Percentiles rank a stretch among this genome's conserved stretches.
Conservation (phyloP, 2,797 vertebrate genomes). For the Sarcoramphus papa region DNA sequence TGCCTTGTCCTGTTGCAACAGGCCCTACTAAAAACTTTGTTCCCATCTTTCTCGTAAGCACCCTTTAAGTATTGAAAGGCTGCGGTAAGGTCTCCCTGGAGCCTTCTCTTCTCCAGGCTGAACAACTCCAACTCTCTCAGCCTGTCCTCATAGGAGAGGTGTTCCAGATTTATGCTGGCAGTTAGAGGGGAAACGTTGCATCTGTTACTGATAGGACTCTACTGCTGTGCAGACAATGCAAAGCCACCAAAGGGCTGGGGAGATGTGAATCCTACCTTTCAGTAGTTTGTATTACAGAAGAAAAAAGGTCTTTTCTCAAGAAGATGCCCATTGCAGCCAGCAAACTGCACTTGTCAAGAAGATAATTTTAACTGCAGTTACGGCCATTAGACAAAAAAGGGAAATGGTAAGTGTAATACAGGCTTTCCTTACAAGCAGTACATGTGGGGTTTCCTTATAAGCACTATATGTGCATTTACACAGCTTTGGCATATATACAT, state of each 20-base stretch:
- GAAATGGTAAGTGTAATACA: rapidly evolving
- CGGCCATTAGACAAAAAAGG: not conserved
- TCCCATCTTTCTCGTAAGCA: not conserved
- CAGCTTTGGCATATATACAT: not conserved
- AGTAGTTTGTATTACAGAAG: not conserved
- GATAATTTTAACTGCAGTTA: not conserved
- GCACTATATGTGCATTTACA: not conserved
- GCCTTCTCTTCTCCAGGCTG: not conserved
- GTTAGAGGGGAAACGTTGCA: not conserved
- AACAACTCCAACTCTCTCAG: not conserved
- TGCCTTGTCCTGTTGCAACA: not conserved
- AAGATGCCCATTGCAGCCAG: not conserved
- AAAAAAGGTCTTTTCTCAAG: not conserved
- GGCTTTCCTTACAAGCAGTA: not conserved
- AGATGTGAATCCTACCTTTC: not conserved
- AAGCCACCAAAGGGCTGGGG: not conserved
- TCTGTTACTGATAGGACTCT: not conserved
- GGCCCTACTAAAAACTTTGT: not conserved
- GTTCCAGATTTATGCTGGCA: not conserved
- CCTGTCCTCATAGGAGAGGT: not conserved
- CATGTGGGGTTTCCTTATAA: not conserved
- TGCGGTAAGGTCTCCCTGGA: rapidly evolving
- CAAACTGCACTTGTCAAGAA: not conserved
- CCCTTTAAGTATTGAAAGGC: not conserved
- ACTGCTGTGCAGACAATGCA: not conserved